phyloP scores from a whole-genome alignment of 2,113 vertebrate genomes.

The Galeopterus variegatus region DNA sequence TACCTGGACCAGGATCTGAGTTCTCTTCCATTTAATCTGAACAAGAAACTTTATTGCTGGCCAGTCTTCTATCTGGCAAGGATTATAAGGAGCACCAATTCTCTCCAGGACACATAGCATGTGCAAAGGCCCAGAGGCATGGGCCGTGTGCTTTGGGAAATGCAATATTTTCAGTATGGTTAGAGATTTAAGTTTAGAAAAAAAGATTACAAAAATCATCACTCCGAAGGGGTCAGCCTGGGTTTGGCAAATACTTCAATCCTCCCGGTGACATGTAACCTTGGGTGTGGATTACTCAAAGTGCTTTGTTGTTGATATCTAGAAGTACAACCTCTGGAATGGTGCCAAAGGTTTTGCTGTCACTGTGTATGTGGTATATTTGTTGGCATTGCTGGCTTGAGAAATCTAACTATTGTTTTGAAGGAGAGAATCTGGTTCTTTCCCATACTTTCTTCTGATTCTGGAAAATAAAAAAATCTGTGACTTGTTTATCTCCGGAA shows the following conservation, averaged over 20 bases:
- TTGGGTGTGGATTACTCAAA: neutral
- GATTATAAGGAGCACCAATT: neutral
- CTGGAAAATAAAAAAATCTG: neutral
- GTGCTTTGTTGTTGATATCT: neutral
- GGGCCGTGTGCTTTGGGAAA: neutral
- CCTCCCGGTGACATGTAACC: neutral
- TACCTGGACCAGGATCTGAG: neutral
- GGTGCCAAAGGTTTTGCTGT: neutral
- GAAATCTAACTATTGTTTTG: neutral
- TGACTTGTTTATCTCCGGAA: conserved; percentile 27
- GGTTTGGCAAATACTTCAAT: neutral
- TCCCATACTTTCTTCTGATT: neutral
- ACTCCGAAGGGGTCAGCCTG: neutral
- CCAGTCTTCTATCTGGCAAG: neutral
- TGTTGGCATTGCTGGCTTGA: neutral
- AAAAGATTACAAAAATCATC: neutral
- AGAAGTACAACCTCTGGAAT: neutral
- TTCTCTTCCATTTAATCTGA: neutral
- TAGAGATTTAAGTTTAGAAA: neutral
- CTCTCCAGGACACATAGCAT: neutral
- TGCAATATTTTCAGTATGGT: neutral
- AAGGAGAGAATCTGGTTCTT: neutral
- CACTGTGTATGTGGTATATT: neutral
- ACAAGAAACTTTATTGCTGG: neutral
- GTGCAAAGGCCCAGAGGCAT: neutral